Evolutionary conservation across 1,140 invertebrate species (phyloP).

Genomic region (Camponotus floridanus): DNA sequence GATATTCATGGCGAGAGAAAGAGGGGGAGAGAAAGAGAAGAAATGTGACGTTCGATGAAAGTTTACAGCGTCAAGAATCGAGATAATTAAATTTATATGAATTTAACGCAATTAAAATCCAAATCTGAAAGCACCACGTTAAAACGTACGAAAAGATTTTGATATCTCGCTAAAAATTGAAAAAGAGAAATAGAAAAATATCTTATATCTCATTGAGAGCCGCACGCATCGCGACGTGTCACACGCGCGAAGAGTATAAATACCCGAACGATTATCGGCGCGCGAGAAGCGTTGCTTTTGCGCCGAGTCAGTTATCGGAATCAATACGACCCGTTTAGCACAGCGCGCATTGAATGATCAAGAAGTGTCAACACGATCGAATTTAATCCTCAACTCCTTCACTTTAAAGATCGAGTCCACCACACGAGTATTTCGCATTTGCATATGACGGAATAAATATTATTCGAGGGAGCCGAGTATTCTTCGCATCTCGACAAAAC

Average conservation of each 20-base stretch:
- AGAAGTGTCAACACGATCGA: constrained; percentile 40
- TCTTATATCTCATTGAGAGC: not conserved
- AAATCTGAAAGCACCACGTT: too few species aligned
- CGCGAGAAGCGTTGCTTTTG: constrained; percentile 22
- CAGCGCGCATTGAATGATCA: constrained; percentile 13
- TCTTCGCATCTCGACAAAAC: constrained; percentile 9
- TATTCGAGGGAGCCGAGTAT: not conserved
- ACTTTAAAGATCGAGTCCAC: not conserved
- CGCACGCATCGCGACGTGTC: not conserved
- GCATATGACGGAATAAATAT: constrained; percentile 25
- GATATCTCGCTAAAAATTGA: not conserved
- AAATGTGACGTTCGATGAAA: too few species aligned
- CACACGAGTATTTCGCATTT: constrained; percentile 13
- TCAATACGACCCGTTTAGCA: constrained; percentile 26
- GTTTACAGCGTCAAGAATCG: not conserved
- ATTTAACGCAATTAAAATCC: not conserved
- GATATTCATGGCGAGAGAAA: not conserved
- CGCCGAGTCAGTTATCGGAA: constrained; percentile 43
- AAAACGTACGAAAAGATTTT: not conserved
- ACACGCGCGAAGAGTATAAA: constrained; percentile 35
- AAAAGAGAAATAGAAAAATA: not conserved
- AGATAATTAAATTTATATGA: not conserved
- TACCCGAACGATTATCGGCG: constrained; percentile 35
- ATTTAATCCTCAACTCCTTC: constrained; percentile 27
- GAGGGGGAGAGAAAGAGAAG: too few species aligned